phyloP scores from a whole-genome alignment of 2,113 vertebrate species.

The Setophaga petechia region DNA sequence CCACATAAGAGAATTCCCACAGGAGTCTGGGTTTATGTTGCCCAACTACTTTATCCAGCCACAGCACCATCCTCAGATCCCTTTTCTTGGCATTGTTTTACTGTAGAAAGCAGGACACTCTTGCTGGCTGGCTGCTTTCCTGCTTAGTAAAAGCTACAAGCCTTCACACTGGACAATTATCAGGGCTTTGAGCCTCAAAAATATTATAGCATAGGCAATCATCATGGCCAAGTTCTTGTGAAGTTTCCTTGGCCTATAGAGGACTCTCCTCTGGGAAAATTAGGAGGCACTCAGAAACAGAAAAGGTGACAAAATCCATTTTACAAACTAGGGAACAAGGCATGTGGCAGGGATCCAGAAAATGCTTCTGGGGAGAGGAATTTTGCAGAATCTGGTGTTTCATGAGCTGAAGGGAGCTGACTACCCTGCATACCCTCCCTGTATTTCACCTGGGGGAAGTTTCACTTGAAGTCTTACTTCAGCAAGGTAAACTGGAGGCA shows the following conservation, averaged over 20 bases:
- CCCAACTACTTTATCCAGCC: not conserved
- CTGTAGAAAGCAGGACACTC: not conserved
- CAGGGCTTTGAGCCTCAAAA: not conserved
- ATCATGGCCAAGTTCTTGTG: not conserved
- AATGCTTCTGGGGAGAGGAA: not conserved
- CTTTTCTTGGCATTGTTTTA: not conserved
- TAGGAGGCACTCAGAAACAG: not conserved
- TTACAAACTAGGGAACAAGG: not conserved
- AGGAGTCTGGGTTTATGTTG: not conserved
- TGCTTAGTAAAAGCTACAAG: not conserved
- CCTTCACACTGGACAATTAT: not conserved
- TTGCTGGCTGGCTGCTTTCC: not conserved
- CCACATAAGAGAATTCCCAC: not conserved
- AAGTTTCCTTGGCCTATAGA: conserved; percentile 39
- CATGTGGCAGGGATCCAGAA: not conserved
- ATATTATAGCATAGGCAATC: not conserved
- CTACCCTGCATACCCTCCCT: not conserved
- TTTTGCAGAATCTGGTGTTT: not conserved
- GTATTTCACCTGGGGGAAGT: not conserved
- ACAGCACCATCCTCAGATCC: not conserved
- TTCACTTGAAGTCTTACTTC: not conserved
- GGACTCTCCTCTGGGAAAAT: not conserved
- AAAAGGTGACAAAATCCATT: not conserved
- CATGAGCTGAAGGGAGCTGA: not conserved
- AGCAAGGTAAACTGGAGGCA: not conserved